These are phyloP conservation scores for Lamellibrachia luymesi DNA, from an alignment of 1,140 invertebrate species.

Conservation along the genomic window DNA sequence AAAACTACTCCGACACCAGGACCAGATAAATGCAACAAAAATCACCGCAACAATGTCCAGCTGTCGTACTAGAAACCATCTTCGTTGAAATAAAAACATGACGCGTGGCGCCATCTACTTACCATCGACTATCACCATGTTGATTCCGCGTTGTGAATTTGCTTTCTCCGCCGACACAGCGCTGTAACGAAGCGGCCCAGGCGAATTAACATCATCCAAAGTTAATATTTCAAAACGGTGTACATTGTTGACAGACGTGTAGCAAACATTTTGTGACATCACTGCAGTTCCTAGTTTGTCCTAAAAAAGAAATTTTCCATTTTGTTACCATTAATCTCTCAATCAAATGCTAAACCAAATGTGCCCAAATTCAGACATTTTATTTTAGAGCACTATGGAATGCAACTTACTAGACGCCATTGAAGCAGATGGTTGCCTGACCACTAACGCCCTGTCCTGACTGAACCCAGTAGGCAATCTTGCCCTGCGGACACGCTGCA, in stretches of 20 bases:
- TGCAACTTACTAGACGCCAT: constrained; percentile 32
- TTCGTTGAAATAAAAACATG: background rate
- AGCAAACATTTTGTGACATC: background rate
- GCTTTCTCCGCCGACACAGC: constrained; percentile 1
- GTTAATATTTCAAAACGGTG: background rate
- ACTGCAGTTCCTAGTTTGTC: background rate
- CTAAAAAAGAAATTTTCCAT: background rate
- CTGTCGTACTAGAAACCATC: background rate
- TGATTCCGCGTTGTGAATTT: constrained; percentile 8
- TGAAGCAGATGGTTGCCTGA: constrained; percentile 32
- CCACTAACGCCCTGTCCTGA: constrained; percentile 32
- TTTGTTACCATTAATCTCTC: too few species aligned
- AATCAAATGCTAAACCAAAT: background rate
- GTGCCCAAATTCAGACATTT: background rate
- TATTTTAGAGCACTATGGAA: background rate
- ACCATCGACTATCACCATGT: constrained; percentile 18
- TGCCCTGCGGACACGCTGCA: constrained; percentile 20
- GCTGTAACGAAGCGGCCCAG: background rate
- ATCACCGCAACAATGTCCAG: background rate
- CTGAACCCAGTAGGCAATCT: constrained; percentile 28
- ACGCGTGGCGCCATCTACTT: background rate
- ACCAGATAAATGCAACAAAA: background rate
- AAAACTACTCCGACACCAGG: background rate
- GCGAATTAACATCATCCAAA: background rate
- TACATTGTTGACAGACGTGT: background rate